phyloP scores from a whole-genome alignment of 2,888 invertebrate species.

The Ametastegia equiseti region DNA sequence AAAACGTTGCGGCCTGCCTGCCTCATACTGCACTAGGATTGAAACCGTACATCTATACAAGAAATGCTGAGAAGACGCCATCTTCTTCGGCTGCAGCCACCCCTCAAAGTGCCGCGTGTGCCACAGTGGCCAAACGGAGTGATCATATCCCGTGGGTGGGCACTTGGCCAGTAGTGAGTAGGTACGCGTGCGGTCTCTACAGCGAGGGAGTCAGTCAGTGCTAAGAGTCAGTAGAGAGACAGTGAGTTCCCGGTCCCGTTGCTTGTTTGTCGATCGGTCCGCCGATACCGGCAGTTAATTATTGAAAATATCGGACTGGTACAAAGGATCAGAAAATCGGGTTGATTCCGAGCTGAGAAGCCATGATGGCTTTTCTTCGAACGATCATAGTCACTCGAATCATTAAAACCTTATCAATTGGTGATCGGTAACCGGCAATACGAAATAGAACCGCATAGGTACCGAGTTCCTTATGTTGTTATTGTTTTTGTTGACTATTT shows the following conservation, averaged over 20 bases:
- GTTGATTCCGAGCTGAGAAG: background rate
- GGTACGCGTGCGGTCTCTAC: constrained; percentile 20
- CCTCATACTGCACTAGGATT: background rate
- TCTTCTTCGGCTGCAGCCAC: constrained; percentile 18
- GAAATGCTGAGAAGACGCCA: background rate
- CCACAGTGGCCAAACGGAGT: constrained; percentile 21
- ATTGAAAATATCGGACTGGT: too few relatives aligned
- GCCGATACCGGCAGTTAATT: background rate
- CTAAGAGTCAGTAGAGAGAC: constrained; percentile 29
- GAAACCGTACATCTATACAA: background rate
- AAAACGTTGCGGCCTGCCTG: too few relatives aligned
- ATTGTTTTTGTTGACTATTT: background rate
- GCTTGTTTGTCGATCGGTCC: background rate
- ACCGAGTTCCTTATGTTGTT: background rate
- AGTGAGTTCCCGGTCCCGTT: constrained; percentile 1
- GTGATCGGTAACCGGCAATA: background rate
- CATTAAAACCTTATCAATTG: background rate
- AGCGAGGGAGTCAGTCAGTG: constrained; percentile 36
- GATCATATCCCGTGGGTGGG: constrained; percentile 42
- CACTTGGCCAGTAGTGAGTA: constrained; percentile 25
- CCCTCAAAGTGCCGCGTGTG: constrained; percentile 28
- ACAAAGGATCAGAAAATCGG: background rate
- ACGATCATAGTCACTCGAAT: background rate
- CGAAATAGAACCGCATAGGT: background rate
- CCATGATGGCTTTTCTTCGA: background rate